Base-by-base conservation (phyloP, 2,888 invertebrate genomes). In the Zele albiditarsus region DNA sequence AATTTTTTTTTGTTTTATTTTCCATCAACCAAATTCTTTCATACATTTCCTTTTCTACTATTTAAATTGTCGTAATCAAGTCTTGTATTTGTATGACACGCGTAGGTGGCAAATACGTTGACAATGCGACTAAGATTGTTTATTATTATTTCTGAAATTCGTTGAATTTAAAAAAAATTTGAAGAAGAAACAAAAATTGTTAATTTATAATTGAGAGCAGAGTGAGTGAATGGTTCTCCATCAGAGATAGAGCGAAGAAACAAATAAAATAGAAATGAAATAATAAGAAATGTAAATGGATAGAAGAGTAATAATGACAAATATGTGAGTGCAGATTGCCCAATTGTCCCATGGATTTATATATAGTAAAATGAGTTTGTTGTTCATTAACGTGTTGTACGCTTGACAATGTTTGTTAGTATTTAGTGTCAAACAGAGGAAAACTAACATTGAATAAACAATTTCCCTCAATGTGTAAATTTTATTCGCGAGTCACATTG, bases 341-440 rank as follows among this genome's bases (percentile, higher is more conserved):
- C 60, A 58, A 57, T 33, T 60, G 23, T 23, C 58, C 38, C 10
- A 25, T n/a, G 25, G 12, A 16, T 58, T 70, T 33, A 60, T 33
- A 33, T 63, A 70, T 57, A 33, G 31, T 69, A 31, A 57, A 69
- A 16, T 60, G 58, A 58, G 58, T 70, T 70, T 70, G 60, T 70
- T 70, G 70, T 69, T 69, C 25, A 70, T 60, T 60, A 23, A 70
- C 58, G n/a, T n/a, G 70, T 70, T 70, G 70, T 38, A 57, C 58
- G 58, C 27, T 70, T 60, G 38, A 60, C 33, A 38, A 60, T 20
- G 63, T 10, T 70, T 60, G 70, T 70, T 60, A 70, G 70, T 70
- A 58, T 25, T 58, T 58, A 33, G 20, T 70, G 38, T 38, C 42
- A 23, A 10, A 49, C 3, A 23, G 16, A 14, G 3, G n/a, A 27